phyloP scores from a whole-genome alignment of 2,888 invertebrate species.

The Andrena marginata region DNA sequence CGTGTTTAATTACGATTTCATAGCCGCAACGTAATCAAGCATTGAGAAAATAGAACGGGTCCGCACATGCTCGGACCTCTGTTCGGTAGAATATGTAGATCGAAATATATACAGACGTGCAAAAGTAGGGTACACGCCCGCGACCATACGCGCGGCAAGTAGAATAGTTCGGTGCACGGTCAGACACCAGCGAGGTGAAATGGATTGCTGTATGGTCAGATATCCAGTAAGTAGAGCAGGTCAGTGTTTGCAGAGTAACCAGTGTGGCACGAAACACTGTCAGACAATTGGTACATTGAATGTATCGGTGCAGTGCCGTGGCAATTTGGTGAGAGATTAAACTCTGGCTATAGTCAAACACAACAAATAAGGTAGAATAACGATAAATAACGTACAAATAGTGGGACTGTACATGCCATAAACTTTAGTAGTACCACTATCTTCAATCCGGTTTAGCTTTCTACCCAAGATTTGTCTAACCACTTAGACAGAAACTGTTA shows the following conservation, averaged over 20 bases:
- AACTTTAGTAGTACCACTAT: too few relatives aligned
- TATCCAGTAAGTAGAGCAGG: conserved; percentile 45
- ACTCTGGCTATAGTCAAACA: conserved; percentile 20
- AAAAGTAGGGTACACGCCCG: conserved; percentile 21
- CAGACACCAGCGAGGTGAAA: conserved; percentile 25
- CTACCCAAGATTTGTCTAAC: neutral
- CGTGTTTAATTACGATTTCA: conserved; percentile 9
- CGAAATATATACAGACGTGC: neutral
- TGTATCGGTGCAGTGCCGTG: conserved; percentile 19
- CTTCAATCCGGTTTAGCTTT: too few relatives aligned
- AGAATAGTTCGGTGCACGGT: conserved; percentile 1
- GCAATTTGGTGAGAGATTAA: conserved; percentile 24
- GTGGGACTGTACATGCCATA: too few relatives aligned
- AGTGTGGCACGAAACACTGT: conserved; percentile 4
- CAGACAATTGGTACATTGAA: neutral
- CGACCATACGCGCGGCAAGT: conserved; percentile 7
- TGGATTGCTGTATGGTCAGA: conserved; percentile 17
- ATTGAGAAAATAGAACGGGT: neutral
- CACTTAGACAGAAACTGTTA: neutral
- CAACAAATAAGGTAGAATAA: conserved; percentile 3
- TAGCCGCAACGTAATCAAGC: neutral
- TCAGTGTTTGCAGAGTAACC: conserved; percentile 38
- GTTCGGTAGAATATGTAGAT: neutral
- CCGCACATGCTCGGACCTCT: neutral
- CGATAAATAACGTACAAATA: neutral